phyloP scores from a whole-genome alignment of 1,140 invertebrate genomes.

The Drosophila fuyamai region DNA sequence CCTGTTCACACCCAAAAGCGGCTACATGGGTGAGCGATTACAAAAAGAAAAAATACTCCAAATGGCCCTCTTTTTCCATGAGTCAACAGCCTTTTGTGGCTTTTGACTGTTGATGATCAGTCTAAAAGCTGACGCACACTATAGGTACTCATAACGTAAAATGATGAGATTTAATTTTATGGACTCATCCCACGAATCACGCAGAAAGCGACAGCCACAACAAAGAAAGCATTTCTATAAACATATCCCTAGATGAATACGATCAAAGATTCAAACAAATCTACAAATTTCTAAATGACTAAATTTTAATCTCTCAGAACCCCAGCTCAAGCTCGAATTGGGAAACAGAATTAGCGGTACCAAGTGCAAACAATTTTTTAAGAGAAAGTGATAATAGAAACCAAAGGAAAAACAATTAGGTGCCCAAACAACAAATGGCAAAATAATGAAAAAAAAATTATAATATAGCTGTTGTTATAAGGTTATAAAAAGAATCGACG shows the following conservation, averaged over 20 bases:
- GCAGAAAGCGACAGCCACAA: constrained; percentile 14
- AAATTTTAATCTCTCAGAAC: background rate
- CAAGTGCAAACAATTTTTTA: too few relatives aligned
- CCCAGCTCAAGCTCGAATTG: too few relatives aligned
- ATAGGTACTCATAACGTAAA: background rate
- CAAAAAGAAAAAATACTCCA: constrained; percentile 9
- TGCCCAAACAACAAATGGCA: too few relatives aligned
- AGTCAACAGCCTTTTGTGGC: constrained; percentile 37
- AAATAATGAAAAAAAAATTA: too few relatives aligned
- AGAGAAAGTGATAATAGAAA: too few relatives aligned
- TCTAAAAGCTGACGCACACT: constrained; percentile 26
- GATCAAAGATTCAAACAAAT: background rate
- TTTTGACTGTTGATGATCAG: constrained; percentile 6
- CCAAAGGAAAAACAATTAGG: too few relatives aligned
- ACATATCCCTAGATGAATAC: background rate
- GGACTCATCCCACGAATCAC: constrained; percentile 20
- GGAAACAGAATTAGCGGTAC: too few relatives aligned
- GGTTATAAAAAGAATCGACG: too few relatives aligned
- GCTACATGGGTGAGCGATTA: constrained; percentile 28
- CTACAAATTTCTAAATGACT: background rate
- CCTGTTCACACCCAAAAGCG: constrained; percentile 33
- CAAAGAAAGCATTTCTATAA: constrained; percentile 12
- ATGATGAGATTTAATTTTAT: constrained; percentile 10
- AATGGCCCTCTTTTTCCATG: constrained; percentile 21
- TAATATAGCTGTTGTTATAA: too few relatives aligned